A percentile compares a stretch with the other conserved stretches of the same genome.
Evolutionary conservation across 2,113 vertebrate genomes (phyloP).

Genomic region (Stigmatopora argus): DNA sequence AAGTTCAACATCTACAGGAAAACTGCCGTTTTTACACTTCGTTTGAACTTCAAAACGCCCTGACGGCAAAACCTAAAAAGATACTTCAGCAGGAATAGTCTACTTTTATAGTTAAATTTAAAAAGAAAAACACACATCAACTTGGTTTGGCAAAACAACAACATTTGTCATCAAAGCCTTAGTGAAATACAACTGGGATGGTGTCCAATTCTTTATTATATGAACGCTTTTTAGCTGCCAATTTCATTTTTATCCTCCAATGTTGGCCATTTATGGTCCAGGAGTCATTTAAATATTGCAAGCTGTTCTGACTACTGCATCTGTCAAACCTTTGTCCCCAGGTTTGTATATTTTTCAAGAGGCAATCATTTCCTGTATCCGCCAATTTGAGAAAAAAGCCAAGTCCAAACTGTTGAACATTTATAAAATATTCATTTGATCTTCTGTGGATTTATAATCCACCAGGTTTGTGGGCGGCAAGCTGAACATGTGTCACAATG

Average conservation of each 20-base stretch:
- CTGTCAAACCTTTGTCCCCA: too few relatives aligned
- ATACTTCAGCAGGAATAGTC: too few relatives aligned
- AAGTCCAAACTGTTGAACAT: too few relatives aligned
- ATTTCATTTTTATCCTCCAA: background rate
- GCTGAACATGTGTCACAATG: conserved; percentile 92
- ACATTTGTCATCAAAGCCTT: too few relatives aligned
- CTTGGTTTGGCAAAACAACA: background rate
- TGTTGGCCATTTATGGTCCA: background rate
- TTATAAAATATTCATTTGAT: background rate
- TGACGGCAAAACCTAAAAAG: background rate
- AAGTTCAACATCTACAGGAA: background rate
- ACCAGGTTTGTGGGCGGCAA: conserved; percentile 88
- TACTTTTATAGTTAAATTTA: too few relatives aligned
- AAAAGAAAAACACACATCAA: background rate
- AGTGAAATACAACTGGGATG: too few relatives aligned
- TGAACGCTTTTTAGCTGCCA: too few relatives aligned
- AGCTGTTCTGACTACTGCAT: too few relatives aligned
- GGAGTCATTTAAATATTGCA: background rate
- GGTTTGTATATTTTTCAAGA: too few relatives aligned
- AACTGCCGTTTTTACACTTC: background rate
- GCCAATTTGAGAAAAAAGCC: too few relatives aligned
- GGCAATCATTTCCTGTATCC: too few relatives aligned
- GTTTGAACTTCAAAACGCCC: background rate
- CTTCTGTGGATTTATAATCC: background rate
- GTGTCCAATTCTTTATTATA: too few relatives aligned